These are phyloP conservation scores for Hylaea fasciaria DNA, from an alignment of 2,888 invertebrate genomes.

Conservation along the genomic window DNA sequence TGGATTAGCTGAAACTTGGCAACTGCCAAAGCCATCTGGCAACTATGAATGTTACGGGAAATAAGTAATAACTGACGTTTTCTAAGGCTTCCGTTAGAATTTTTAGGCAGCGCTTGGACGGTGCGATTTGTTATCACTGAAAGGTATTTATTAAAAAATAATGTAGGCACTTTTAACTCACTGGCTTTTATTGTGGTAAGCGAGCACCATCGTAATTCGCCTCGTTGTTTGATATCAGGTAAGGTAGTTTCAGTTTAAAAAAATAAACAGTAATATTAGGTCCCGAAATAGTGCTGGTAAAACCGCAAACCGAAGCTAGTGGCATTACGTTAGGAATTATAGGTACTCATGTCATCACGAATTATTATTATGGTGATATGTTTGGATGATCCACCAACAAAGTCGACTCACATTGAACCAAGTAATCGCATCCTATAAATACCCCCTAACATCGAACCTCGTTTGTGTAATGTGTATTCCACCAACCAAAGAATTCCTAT, in stretches of 20 bases:
- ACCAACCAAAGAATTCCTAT: neutral
- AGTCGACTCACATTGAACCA: neutral
- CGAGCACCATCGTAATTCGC: no score
- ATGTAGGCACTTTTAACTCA: no score
- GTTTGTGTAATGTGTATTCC: constrained; percentile 4
- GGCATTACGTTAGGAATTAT: no score
- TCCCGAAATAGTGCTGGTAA: no score
- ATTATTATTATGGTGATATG: no score
- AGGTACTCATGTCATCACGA: no score
- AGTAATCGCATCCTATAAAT: neutral
- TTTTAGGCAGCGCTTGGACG: neutral
- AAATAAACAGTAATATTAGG: no score
- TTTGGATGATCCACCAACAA: neutral
- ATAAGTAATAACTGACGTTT: constrained; percentile 29
- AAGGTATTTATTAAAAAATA: no score
- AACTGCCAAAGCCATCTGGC: constrained; percentile 34
- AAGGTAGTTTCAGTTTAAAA: no score
- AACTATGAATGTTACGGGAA: constrained; percentile 24
- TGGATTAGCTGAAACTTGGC: constrained; percentile 30
- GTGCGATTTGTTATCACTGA: neutral
- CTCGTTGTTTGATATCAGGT: no score
- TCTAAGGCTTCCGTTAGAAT: constrained; percentile 3
- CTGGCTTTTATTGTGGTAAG: no score
- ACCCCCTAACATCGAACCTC: constrained; percentile 2
- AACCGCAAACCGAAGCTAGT: no score